These are phyloP conservation scores for Chelon auratus DNA, from an alignment of 2,797 vertebrate species.

Conservation along the genomic window DNA sequence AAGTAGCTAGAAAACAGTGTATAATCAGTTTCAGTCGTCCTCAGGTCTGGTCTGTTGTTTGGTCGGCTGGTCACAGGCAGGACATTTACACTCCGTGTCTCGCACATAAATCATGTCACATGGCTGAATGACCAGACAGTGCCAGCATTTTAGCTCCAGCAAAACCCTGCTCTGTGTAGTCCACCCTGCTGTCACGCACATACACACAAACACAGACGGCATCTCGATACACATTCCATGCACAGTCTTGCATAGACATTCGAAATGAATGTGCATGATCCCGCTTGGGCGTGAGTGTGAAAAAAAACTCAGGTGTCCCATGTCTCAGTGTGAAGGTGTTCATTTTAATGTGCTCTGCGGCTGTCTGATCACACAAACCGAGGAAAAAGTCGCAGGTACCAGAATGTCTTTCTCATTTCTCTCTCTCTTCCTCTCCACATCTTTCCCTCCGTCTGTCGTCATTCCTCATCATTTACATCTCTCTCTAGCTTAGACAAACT, in stretches of 20 bases:
- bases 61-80: conserved; percentile 77
- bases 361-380: conserved; percentile 16
- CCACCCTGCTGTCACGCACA: conserved; percentile 44
- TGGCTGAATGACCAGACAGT: conserved; percentile 72
- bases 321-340: conserved; percentile 14
- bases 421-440: neutral
- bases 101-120: conserved; percentile 83
- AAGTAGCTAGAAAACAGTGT: conserved; percentile 47
- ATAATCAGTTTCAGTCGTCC: conserved; percentile 67
- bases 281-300: conserved; percentile 1
- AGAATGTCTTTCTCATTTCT: neutral
- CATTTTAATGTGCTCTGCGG: conserved; percentile 3
- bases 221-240: conserved; percentile 24
- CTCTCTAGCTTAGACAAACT: conserved; percentile 21
- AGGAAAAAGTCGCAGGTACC: neutral
- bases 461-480: conserved; percentile 21
- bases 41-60: conserved; percentile 60
- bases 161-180: conserved; percentile 29
- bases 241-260: conserved; percentile 17
- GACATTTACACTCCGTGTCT: conserved; percentile 76
- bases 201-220: conserved; percentile 9
- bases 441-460: neutral
- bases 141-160: conserved; percentile 61
- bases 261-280: neutral
- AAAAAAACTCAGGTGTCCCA: conserved; percentile 26